A percentile compares a stretch with the other conserved stretches of the same genome.
Evolutionary conservation across 2,113 vertebrate species (phyloP).

Genomic region (Erythrocebus patas): DNA sequence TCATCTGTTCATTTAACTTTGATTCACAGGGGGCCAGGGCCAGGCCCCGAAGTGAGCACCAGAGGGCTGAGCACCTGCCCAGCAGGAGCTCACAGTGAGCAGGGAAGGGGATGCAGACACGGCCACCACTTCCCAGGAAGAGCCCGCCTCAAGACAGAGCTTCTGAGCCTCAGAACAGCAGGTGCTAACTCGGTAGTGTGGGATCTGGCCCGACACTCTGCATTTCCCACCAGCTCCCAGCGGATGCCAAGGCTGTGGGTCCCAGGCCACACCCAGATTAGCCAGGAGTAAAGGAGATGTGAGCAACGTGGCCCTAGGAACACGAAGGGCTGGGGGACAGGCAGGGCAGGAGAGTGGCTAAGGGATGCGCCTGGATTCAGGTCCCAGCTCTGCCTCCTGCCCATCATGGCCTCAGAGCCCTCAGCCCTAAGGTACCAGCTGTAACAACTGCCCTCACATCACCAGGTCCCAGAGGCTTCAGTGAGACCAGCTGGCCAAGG

Average conservation of each 20-base stretch:
- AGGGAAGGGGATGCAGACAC: neutral
- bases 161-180: neutral
- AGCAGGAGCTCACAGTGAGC: neutral
- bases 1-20: neutral
- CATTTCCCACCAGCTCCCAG: neutral
- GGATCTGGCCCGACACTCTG: neutral
- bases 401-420: accelerated
- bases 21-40: neutral
- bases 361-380: neutral
- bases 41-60: neutral
- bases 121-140: neutral
- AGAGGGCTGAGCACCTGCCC: neutral
- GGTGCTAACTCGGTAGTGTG: neutral
- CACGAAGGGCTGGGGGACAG: accelerated
- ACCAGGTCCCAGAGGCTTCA: neutral
- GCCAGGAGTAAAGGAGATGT: no score
- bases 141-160: neutral
- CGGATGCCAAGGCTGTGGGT: accelerated
- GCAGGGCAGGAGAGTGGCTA: no score
- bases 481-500: neutral
- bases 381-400: neutral
- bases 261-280: neutral
- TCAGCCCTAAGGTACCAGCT: neutral
- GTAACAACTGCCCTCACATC: no score
- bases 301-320: neutral